Base-by-base conservation (phyloP, 2,888 invertebrate species). In the Phengaris alcon region DNA sequence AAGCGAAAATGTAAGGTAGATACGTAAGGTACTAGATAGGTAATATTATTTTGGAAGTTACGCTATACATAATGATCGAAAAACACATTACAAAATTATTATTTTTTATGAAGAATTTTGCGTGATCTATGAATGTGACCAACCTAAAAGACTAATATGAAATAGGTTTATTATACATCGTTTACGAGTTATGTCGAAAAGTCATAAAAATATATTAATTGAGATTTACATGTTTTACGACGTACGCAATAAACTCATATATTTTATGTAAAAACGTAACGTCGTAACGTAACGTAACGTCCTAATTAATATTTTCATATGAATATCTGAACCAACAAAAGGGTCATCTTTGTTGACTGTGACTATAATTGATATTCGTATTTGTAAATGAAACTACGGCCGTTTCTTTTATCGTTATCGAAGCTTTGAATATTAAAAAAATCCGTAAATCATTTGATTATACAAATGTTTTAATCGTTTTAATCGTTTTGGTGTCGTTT, bases 201-300 rank as follows among this genome's bases (percentile, higher is more conserved):
- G 70, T 10, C 15, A 70, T 51, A 69, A 51, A 70, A 35, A 22
- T 51, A 2, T 70, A 51, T 15, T 70, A 70, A 51, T 69, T 69
- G 69, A 15, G 9, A 15, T 70, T 70, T 15, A 51, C 51, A 70
- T 70, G 70, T 51, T 70, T 70, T 70, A 70, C 15, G 70, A 51
- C 48, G 51, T 51, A 12, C 51, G 51, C 22, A 15, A 12, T 51
- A 51, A 15, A 51, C 51, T 22, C 48, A 51, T 70, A 48, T 70
- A 51, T n/a, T 52, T 51, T 70, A 51, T 15, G 51, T 51, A 51
- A 48, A 70, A 70, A 22, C 35, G 13, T 64, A 6, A 12, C 6
- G 44, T 35, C 35, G 59, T 13, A 44, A 12, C 64, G 35, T 64
- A 64, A 10, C 35, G 59, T 13, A 44, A 12, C 64, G 35, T 64